Evolutionary conservation across 2,113 vertebrate species (phyloP).

Genomic region (Alethe diademata): DNA sequence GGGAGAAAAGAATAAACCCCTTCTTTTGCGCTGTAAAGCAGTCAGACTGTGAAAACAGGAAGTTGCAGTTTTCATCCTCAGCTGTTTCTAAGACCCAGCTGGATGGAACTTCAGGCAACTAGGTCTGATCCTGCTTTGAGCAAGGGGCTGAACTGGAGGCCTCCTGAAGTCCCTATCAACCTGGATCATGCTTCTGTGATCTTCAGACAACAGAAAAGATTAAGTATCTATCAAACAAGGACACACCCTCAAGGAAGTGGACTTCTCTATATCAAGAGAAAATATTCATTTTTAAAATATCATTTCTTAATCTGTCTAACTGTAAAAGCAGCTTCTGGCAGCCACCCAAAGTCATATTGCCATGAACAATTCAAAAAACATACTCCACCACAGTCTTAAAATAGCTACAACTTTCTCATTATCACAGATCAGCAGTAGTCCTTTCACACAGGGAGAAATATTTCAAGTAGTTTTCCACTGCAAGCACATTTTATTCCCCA

Average conservation of each 20-base stretch:
- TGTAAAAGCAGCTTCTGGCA: conserved; percentile 23
- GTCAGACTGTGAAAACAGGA: not conserved
- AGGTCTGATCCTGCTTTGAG: not conserved
- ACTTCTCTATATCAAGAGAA: not conserved
- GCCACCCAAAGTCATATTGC: not conserved
- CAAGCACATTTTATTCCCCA: not conserved
- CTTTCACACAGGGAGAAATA: not conserved
- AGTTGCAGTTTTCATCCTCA: not conserved
- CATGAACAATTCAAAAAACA: conserved; percentile 18
- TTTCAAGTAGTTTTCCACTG: conserved; percentile 43
- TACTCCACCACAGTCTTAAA: not conserved
- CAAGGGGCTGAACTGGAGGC: not conserved
- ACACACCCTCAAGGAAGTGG: not conserved
- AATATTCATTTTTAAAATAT: not conserved
- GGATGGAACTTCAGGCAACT: not conserved
- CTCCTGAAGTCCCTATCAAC: not conserved
- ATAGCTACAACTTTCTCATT: conserved; percentile 51
- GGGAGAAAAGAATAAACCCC: not conserved
- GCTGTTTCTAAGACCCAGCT: not conserved
- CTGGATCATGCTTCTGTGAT: not conserved
- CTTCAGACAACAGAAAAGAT: not conserved
- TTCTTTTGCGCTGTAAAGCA: not conserved
- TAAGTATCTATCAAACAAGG: not conserved
- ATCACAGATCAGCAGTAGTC: not conserved
- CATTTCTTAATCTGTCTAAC: conserved; percentile 11